phyloP scores from a whole-genome alignment of 2,797 vertebrate species.

The Discoglossus pictus region DNA sequence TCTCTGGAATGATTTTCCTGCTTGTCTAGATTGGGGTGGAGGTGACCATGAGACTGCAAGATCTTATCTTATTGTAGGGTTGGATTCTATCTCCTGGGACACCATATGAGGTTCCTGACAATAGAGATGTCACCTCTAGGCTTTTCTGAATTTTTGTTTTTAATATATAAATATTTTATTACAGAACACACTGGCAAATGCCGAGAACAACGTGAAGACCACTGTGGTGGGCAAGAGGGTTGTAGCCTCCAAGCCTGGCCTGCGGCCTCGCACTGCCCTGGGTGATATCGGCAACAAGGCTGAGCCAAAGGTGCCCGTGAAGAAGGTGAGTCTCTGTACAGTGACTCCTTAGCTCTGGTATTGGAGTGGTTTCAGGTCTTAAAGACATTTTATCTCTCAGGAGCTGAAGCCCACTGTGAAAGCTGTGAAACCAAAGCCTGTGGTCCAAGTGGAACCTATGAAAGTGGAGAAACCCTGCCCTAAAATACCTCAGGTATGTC shows the following conservation, averaged over 20 bases:
- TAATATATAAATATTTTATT: no score
- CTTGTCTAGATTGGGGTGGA: no score
- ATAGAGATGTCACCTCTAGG: no score
- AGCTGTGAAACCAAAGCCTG: conserved; percentile 52
- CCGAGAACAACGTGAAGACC: conserved; percentile 59
- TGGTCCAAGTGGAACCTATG: conserved; percentile 48
- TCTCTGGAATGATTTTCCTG: no score
- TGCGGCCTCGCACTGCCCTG: conserved; percentile 70
- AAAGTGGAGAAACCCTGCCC: conserved; percentile 35
- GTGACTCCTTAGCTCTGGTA: no score
- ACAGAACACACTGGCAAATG: conserved; percentile 70
- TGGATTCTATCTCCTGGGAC: no score
- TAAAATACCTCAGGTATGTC: conserved; percentile 49
- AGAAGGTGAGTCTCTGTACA: conserved; percentile 69
- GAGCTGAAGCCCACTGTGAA: conserved; percentile 49
- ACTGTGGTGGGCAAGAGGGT: conserved; percentile 65
- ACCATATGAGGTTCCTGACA: no score
- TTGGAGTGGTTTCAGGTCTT: no score
- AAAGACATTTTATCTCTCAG: conserved; percentile 15
- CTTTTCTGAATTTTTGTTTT: no score
- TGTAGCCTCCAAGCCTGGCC: conserved; percentile 49
- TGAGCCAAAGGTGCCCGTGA: conserved; percentile 35
- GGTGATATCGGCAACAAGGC: conserved; percentile 76
- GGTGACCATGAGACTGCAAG: no score
- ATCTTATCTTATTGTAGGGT: no score